Percentiles rank a stretch among this genome's conserved stretches.
Conservation (phyloP, 2,113 vertebrate species). For the Oncorhynchus nerka region DNA sequence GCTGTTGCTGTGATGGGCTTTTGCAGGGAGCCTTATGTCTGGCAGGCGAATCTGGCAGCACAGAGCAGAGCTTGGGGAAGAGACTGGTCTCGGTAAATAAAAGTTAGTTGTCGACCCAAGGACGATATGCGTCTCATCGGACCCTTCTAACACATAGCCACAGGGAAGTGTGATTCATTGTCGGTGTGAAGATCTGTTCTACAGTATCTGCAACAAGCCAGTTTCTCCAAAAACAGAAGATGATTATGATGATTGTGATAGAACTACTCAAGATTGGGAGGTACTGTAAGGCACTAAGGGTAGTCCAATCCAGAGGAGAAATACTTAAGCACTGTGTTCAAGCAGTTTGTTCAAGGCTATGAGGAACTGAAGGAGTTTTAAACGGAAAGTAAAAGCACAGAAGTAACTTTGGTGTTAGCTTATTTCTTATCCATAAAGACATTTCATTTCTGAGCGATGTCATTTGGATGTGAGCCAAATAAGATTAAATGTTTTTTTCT, state of each 20-base stretch:
- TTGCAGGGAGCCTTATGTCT: background rate
- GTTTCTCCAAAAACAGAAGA: background rate
- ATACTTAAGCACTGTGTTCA: too few species aligned
- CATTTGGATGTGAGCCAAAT: constrained; percentile 37
- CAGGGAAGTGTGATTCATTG: background rate
- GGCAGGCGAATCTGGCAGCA: background rate
- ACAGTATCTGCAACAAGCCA: too few species aligned
- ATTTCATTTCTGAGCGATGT: constrained; percentile 17
- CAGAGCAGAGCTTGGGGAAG: background rate
- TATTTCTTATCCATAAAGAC: constrained; percentile 1
- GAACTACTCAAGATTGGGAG: background rate
- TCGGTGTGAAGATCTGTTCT: too few species aligned
- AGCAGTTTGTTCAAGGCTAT: background rate
- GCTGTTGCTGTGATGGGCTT: background rate
- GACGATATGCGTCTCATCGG: background rate
- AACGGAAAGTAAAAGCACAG: background rate
- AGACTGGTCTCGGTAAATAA: background rate
- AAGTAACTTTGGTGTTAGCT: constrained; percentile 26
- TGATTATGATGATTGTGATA: background rate
- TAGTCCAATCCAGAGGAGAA: background rate
- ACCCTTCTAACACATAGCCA: background rate
- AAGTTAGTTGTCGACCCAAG: background rate
- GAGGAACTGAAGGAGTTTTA: background rate
- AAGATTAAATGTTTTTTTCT: background rate
- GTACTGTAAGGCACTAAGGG: background rate